Conservation (phyloP, 2,797 vertebrate species). For the Catostomus latipinnis region DNA sequence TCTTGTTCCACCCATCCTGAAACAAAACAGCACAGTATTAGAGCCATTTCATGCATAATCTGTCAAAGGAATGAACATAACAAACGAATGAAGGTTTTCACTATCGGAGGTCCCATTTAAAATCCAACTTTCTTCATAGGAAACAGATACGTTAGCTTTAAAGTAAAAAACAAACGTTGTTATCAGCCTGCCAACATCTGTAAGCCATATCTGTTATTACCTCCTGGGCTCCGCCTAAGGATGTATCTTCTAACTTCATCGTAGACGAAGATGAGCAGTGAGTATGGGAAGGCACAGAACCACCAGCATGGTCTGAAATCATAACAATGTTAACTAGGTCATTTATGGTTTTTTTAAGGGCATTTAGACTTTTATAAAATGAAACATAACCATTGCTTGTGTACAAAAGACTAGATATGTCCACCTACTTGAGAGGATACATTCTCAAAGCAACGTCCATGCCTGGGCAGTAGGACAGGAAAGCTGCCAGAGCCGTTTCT, state of each 20-base stretch:
- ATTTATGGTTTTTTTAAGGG: background rate
- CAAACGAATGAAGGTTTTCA: background rate
- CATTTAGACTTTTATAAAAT: too few species aligned
- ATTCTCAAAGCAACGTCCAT: slow-evolving; percentile 95
- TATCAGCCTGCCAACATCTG: background rate
- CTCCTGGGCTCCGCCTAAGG: slow-evolving; percentile 93
- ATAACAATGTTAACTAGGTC: background rate
- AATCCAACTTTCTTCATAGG: background rate
- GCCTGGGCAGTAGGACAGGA: slow-evolving; percentile 94
- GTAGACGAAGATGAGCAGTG: slow-evolving; percentile 95
- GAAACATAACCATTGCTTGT: background rate
- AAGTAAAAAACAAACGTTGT: slow-evolving; percentile 22
- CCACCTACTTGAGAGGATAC: slow-evolving; percentile 94
- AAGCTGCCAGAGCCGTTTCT: slow-evolving; percentile 94
- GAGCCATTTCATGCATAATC: background rate
- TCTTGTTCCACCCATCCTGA: slow-evolving; percentile 97
- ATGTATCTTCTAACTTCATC: slow-evolving; percentile 94
- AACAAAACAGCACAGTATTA: slow-evolving; percentile 58
- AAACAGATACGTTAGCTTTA: background rate
- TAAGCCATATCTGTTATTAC: slow-evolving; percentile 73
- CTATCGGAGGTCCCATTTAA: background rate
- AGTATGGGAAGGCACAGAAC: slow-evolving; percentile 98
- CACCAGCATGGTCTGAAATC: slow-evolving; percentile 89
- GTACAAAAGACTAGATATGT: background rate
- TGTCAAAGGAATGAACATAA: background rate